Evolutionary conservation across 2,888 invertebrate species (phyloP).

Genomic region (Ophion costatus): DNA sequence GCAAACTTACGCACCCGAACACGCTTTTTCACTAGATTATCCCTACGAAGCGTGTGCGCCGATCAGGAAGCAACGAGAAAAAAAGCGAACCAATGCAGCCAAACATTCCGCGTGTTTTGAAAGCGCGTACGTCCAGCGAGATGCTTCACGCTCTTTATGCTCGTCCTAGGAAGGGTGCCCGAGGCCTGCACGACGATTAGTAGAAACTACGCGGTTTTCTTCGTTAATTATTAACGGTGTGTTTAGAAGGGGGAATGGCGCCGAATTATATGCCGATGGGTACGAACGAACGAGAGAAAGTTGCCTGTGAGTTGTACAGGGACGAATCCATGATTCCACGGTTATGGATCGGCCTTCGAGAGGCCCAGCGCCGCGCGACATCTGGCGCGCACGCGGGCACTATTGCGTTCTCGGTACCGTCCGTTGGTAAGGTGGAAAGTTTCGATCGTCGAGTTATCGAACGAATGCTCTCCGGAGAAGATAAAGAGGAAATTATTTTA

Average conservation of each 20-base stretch:
- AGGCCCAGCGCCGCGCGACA: background rate
- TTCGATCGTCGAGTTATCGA: too few species aligned
- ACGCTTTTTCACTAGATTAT: background rate
- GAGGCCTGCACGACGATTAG: too few species aligned
- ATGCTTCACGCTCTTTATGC: too few species aligned
- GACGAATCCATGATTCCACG: slow-evolving; percentile 30
- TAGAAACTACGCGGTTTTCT: too few species aligned
- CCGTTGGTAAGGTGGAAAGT: background rate
- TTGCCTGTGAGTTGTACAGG: slow-evolving; percentile 53
- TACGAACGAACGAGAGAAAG: slow-evolving; percentile 11
- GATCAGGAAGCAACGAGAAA: background rate
- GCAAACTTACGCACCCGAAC: background rate
- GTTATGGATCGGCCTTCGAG: slow-evolving; percentile 37
- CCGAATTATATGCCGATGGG: too few species aligned
- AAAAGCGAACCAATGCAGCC: slow-evolving; percentile 28
- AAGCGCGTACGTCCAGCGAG: too few species aligned
- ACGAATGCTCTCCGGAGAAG: too few species aligned
- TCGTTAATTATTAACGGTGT: too few species aligned
- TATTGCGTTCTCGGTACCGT: too few species aligned
- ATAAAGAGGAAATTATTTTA: too few species aligned
- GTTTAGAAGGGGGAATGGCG: too few species aligned
- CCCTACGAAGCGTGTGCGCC: slow-evolving; percentile 7
- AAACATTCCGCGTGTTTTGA: background rate
- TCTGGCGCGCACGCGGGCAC: background rate
- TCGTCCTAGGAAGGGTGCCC: too few species aligned